A percentile compares a stretch with the other conserved stretches of the same genome.
Evolutionary conservation across 2,113 vertebrate species (phyloP).

Genomic region (Calyptomena viridis): DNA sequence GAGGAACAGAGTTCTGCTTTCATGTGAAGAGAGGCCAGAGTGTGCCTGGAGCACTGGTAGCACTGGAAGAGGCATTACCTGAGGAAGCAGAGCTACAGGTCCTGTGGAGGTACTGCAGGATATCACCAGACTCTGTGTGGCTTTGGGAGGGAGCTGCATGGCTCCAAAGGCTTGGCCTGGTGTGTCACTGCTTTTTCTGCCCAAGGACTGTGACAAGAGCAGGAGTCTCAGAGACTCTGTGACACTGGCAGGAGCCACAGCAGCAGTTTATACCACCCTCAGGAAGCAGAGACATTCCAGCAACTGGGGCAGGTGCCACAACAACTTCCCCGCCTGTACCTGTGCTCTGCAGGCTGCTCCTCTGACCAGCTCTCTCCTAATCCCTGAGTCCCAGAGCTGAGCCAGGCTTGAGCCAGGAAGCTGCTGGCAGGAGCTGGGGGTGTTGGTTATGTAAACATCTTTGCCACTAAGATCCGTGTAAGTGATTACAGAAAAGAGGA

Average conservation of each 20-base stretch:
- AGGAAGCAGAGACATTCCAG: neutral
- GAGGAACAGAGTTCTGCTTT: neutral
- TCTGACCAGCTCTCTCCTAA: neutral
- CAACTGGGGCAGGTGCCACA: neutral
- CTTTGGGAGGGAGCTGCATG: neutral
- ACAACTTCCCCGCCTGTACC: neutral
- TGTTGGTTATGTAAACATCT: constrained; percentile 21
- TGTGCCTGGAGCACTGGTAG: neutral
- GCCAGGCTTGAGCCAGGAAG: neutral
- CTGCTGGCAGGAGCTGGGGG: neutral
- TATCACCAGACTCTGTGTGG: neutral
- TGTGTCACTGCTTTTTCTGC: neutral
- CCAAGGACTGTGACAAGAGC: neutral
- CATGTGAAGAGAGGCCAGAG: neutral
- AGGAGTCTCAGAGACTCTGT: neutral
- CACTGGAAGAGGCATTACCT: neutral
- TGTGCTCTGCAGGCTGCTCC: neutral
- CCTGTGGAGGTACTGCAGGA: neutral
- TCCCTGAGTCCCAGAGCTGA: neutral
- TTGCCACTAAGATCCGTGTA: neutral
- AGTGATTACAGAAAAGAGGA: neutral
- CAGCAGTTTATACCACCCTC: neutral
- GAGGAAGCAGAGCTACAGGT: neutral
- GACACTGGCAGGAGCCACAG: neutral
- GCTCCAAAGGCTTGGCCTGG: neutral